Evolutionary conservation across 2,113 vertebrate species (phyloP), one percentile per base, ranked within the genome.

Genomic region (Bettongia penicillata): DNA sequence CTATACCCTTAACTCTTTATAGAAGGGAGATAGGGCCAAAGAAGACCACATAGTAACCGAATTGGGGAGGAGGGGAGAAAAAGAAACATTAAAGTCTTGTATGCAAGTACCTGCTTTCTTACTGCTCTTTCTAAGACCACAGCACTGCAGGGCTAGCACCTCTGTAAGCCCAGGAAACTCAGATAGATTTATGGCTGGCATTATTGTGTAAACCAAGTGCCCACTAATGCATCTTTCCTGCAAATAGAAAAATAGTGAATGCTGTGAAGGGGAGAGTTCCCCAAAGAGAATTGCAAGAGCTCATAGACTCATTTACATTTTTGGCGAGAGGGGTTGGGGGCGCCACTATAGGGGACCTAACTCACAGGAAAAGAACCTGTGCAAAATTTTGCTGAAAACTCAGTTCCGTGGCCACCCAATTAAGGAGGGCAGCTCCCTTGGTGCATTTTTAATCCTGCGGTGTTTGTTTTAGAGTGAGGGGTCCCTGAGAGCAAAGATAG

Each of bases 391-490:
- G 51, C 1, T 95, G 68, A 95, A 96, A 95, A 92, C 95, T 98
- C 94, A 92, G 90, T 94, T 97, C 90, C 52, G 93, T 96, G 93
- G 97, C 96, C 93, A 97, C 92, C 94, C 51, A 97, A 94, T 94
- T 97, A 94, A 95, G 94, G n/a, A 98, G 97, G 97, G 97, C 95
- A 98, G 97, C 94, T 98, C 94, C 96, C 95, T 98, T 94, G 90
- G 90, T 95, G 93, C 96, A 95, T 96, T 98, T 96, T 97, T 95
- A 96, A 93, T 96, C 57, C 92, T 94, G 48, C 0, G 68, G 93
- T 97, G 91, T 97, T 98, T 97, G 96, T 97, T 97, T 97, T 96
- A 94, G 93, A 95, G 92, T 95, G 26, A 97, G 94, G 95, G 90
- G 47, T 95, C 43, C 68, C 68, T 12, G 92, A 93, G 93, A 97